Evolutionary conservation across 2,888 invertebrate species (phyloP).

Genomic region (Resseliella maxima): DNA sequence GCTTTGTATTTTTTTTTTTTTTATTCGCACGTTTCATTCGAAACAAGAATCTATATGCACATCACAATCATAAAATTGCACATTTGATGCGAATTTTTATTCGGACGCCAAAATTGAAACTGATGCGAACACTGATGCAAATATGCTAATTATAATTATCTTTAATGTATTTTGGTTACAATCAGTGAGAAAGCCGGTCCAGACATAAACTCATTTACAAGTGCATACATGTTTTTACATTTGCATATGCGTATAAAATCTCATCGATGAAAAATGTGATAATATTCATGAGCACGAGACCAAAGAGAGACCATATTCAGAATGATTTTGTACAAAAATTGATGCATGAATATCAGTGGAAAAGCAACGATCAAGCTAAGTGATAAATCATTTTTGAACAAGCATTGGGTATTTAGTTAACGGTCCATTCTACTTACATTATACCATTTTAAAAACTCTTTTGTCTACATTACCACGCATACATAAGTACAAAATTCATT

Average conservation of each 20-base stretch:
- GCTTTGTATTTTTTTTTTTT: neutral
- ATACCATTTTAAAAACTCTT: neutral
- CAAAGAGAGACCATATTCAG: neutral
- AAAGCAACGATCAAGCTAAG: neutral
- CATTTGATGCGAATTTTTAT: constrained; percentile 5
- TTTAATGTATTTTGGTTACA: neutral
- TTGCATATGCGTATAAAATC: neutral
- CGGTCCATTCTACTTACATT: neutral
- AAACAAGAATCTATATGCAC: neutral
- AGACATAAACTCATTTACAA: neutral
- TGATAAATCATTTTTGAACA: constrained; percentile 24
- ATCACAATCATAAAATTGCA: neutral
- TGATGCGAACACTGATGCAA: too few relatives aligned
- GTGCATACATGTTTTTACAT: neutral
- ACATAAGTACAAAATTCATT: neutral
- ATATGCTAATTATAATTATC: constrained; percentile 45
- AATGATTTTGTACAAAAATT: neutral
- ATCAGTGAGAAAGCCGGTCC: constrained; percentile 2
- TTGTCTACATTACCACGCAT: neutral
- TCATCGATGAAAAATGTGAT: constrained; percentile 40
- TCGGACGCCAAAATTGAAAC: too few relatives aligned
- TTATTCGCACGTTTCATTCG: neutral
- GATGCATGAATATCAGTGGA: neutral
- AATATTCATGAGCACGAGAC: constrained; percentile 31
- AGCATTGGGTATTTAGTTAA: neutral